Evolutionary conservation across 2,113 vertebrate genomes (phyloP).

Genomic region (Balaeniceps rex): DNA sequence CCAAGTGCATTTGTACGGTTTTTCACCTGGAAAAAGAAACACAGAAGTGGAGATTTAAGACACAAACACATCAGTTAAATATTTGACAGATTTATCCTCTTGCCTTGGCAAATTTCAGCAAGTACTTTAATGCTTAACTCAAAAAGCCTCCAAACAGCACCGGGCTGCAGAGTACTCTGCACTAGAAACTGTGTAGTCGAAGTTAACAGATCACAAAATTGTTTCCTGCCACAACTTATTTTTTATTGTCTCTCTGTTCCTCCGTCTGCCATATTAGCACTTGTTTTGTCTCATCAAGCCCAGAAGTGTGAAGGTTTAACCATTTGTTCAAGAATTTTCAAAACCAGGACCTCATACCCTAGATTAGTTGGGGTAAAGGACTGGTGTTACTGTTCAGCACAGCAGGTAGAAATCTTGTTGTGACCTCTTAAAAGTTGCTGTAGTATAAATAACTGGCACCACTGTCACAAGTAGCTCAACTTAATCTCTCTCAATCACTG

Average conservation of each 20-base stretch:
- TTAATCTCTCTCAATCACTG: neutral
- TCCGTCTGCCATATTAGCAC: neutral
- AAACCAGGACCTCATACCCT: neutral
- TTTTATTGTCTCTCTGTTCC: neutral
- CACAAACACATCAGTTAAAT: neutral
- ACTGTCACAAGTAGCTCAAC: neutral
- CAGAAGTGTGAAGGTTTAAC: neutral
- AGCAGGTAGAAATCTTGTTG: neutral
- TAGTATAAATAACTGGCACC: neutral
- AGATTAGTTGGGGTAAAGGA: neutral
- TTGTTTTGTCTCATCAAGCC: neutral
- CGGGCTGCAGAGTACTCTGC: neutral
- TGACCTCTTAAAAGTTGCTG: neutral
- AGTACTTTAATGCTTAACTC: neutral
- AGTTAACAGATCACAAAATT: neutral
- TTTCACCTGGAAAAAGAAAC: slow-evolving; percentile 83
- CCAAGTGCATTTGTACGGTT: slow-evolving; percentile 98
- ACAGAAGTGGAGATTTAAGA: neutral
- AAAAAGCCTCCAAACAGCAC: neutral
- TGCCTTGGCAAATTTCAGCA: neutral
- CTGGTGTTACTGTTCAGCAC: neutral
- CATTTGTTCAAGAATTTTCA: neutral
- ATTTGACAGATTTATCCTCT: neutral
- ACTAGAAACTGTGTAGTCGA: fast-evolving
- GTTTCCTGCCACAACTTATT: neutral